Evolutionary conservation across 2,113 vertebrate genomes (phyloP), one percentile per base, ranked within the genome.

Genomic region (Morone chrysops): DNA sequence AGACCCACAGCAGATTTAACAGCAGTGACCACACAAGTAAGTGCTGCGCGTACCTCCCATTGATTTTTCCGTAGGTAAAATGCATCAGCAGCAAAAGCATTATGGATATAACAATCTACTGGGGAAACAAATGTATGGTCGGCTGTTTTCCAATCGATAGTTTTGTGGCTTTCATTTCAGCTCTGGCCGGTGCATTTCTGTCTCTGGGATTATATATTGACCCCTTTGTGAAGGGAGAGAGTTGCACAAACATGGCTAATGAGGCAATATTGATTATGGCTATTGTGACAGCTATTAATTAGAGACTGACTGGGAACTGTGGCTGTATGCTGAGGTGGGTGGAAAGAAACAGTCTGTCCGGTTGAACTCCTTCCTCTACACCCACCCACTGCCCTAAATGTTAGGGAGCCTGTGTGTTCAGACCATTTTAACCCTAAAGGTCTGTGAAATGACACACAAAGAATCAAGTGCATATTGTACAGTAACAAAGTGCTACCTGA

Each of bases 211-310:
- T 84, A 83, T 50, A 47, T 89, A 85, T 86, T 90, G 83, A 90
- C 82, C 87, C 31, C 78, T 65, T 66, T 84, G 81, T 79, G 76
- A 82, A 75, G 47, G 67, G 74, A 83, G 70, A 87, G 82, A 85
- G 75, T 76, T 89, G 75, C 87, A 84, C 85, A 93, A 92, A 93
- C 90, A 92, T 60, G 82, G 66, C 81, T 93, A 94, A 95, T 93
- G 93, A 95, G 90, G 71, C 78, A 38, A 81, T 93, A 95, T 95
- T 87, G 94, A 95, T 93, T 82, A 91, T 85, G 89, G 92, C 92
- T 77, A 82, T 89, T 89, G 86, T 90, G 92, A 91, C 89, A 81
- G 88, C 94, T 94, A 92, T 95, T 94, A 92, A 94, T 95, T 94
- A 94, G 88, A 67, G 75, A 61, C 66, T 79, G 87, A 85, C 73